Evolutionary conservation across 1,140 invertebrate genomes (phyloP).

Genomic region (Galleria mellonella): DNA sequence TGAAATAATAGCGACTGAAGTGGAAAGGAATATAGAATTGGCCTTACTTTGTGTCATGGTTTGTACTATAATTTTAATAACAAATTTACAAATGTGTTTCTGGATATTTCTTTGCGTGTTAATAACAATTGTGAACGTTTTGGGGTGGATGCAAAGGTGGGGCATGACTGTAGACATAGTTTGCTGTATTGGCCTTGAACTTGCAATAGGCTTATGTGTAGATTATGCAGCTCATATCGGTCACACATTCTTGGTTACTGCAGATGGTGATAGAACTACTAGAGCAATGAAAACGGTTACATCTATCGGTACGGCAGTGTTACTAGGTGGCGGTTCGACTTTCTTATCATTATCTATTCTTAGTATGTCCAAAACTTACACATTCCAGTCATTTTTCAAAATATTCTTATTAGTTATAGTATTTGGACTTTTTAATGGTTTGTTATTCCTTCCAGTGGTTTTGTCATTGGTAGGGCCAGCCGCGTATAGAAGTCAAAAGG

Average conservation of each 20-base stretch:
- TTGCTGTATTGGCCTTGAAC: conserved; percentile 87
- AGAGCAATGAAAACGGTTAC: conserved; percentile 82
- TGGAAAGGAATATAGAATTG: conserved; percentile 86
- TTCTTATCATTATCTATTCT: conserved; percentile 85
- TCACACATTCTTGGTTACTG: conserved; percentile 82
- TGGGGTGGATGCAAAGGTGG: conserved; percentile 87
- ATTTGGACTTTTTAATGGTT: conserved; percentile 86
- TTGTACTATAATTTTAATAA: conserved; percentile 86
- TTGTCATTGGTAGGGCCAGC: conserved; percentile 82
- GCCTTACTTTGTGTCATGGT: conserved; percentile 88
- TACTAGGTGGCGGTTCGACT: conserved; percentile 87
- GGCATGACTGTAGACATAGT: conserved; percentile 90
- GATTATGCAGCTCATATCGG: conserved; percentile 93
- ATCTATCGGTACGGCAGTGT: conserved; percentile 86
- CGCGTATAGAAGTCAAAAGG: conserved; percentile 47
- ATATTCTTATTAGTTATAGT: conserved; percentile 85
- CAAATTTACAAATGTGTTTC: conserved; percentile 84
- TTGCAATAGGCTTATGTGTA: conserved; percentile 91
- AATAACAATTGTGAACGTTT: conserved; percentile 86
- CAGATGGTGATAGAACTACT: conserved; percentile 74
- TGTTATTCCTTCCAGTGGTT: conserved; percentile 84
- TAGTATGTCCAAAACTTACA: conserved; percentile 83
- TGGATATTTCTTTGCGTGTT: conserved; percentile 87
- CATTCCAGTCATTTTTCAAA: conserved; percentile 88
- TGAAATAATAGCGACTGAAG: conserved; percentile 84